These are phyloP conservation scores for Macrophya annulata DNA, from an alignment of 2,888 invertebrate genomes.

Conservation along the genomic window DNA sequence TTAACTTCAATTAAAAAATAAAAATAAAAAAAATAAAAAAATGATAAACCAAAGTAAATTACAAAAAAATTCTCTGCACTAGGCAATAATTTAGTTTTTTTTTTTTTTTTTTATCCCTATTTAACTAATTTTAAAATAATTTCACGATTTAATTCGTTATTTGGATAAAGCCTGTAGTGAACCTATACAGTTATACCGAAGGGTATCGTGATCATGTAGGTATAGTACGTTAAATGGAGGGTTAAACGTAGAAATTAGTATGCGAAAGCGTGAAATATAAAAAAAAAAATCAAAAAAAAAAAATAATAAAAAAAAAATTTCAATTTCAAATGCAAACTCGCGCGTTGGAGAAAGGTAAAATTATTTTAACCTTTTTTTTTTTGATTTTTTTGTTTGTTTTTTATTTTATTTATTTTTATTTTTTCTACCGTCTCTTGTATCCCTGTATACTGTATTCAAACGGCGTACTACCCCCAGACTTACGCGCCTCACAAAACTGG, in stretches of 20 bases:
- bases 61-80: too few species aligned
- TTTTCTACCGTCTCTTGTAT: background rate
- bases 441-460: background rate
- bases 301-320: background rate
- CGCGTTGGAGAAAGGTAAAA: background rate
- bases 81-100: too few species aligned
- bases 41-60: too few species aligned
- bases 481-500: background rate
- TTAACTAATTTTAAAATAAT: background rate
- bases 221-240: background rate
- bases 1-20: too few species aligned
- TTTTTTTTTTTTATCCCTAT: too few species aligned
- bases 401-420: conserved; percentile 14
- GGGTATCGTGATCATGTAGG: background rate
- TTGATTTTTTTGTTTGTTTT: background rate
- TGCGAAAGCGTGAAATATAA: background rate
- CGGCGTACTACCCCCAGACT: background rate
- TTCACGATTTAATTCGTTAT: background rate
- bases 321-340: background rate
- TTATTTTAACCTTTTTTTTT: conserved; percentile 13
- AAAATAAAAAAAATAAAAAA: too few species aligned
- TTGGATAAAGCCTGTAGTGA: background rate
- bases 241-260: conserved; percentile 5
- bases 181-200: background rate
- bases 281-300: background rate